Evolutionary conservation across 2,113 vertebrate genomes (phyloP).

Genomic region (Trinectes maculatus): DNA sequence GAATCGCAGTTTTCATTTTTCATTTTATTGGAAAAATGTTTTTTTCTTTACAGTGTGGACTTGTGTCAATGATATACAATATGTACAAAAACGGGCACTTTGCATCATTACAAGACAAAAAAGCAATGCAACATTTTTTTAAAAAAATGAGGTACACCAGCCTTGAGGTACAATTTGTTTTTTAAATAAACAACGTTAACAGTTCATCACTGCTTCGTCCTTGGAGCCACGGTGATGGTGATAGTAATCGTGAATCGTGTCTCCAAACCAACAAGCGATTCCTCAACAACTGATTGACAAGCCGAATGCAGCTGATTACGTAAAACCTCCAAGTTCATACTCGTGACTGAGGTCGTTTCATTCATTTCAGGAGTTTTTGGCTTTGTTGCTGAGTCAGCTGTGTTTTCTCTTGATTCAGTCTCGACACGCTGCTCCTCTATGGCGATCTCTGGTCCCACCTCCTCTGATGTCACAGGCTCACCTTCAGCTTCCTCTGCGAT

Average conservation of each 20-base stretch:
- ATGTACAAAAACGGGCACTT: neutral
- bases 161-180: no score
- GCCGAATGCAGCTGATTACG: conserved; percentile 35
- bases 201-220: conserved; percentile 11
- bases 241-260: conserved; percentile 28
- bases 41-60: neutral
- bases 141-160: no score
- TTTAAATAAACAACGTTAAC: neutral
- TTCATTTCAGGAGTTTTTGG: neutral
- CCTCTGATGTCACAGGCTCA: neutral
- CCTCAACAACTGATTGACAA: conserved; percentile 37
- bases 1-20: neutral
- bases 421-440: neutral
- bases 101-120: neutral
- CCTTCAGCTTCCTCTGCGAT: neutral
- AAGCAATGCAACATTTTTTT: neutral
- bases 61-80: neutral
- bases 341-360: neutral
- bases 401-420: neutral
- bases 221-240: conserved; percentile 34
- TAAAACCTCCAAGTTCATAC: conserved; percentile 10
- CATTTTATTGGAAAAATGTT: conserved; percentile 47
- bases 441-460: neutral
- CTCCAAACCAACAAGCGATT: conserved; percentile 30
- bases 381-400: neutral